Evolutionary conservation across 2,888 invertebrate species (phyloP).

Genomic region (Embidobia sp.): DNA sequence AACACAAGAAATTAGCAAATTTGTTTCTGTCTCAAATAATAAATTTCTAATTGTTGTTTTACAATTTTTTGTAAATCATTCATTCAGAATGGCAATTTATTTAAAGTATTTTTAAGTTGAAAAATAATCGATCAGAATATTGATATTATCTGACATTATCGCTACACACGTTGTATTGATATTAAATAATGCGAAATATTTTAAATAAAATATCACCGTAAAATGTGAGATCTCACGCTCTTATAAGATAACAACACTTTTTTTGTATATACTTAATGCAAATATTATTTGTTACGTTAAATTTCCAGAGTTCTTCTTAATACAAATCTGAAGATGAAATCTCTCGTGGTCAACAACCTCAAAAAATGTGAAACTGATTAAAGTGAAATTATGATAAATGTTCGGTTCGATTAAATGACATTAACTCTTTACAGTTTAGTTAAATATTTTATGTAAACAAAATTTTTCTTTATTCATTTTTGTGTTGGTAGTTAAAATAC

Average conservation of each 20-base stretch:
- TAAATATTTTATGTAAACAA: too few species aligned
- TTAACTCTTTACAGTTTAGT: too few species aligned
- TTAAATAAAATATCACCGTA: constrained; percentile 10
- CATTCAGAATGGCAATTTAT: too few species aligned
- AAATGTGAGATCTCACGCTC: constrained; percentile 13
- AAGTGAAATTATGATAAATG: constrained; percentile 5
- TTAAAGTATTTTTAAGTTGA: not conserved
- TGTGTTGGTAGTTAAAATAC: too few species aligned
- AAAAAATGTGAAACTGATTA: constrained; percentile 18
- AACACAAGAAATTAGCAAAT: too few species aligned
- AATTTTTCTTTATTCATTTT: too few species aligned
- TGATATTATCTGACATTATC: constrained; percentile 23
- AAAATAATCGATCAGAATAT: constrained; percentile 5
- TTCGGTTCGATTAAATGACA: too few species aligned
- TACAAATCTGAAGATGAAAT: constrained; percentile 14
- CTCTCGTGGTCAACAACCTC: constrained; percentile 32
- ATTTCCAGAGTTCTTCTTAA: not conserved
- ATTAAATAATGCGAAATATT: constrained; percentile 11
- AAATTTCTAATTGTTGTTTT: too few species aligned
- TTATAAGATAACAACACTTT: constrained; percentile 21
- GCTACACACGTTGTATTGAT: not conserved
- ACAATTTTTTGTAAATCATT: too few species aligned
- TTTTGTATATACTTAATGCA: constrained; percentile 3
- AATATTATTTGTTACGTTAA: constrained; percentile 15
- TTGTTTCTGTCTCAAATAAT: too few species aligned